These are phyloP conservation scores for Lamellibrachia luymesi DNA, from an alignment of 1,140 invertebrate species.

Conservation along the genomic window DNA sequence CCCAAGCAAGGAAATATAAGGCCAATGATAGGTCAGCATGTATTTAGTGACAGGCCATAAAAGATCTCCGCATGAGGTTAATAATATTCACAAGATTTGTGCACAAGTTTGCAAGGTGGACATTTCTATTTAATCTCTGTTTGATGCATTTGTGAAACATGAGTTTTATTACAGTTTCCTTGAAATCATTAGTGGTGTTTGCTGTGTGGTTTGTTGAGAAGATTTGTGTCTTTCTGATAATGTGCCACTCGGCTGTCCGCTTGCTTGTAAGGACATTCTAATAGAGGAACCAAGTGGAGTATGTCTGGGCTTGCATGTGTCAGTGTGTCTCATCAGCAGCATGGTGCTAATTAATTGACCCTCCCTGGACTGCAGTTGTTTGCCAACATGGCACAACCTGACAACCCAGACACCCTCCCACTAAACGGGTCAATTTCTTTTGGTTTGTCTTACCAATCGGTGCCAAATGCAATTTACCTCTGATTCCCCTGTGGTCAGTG, in stretches of 20 bases:
- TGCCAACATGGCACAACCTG: not conserved
- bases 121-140: not conserved
- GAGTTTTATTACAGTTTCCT: not conserved
- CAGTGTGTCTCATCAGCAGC: not conserved
- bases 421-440: not conserved
- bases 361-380: not conserved
- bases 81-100: not conserved
- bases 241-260: not conserved
- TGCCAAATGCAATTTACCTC: not conserved
- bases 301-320: not conserved
- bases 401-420: not conserved
- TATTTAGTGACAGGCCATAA: not conserved
- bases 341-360: not conserved
- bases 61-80: not conserved
- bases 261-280: not conserved
- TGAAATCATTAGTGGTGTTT: not conserved
- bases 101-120: not conserved
- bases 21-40: not conserved
- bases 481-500: not conserved
- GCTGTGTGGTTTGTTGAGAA: not conserved
- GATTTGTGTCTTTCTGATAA: not conserved
- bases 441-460: not conserved
- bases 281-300: not conserved
- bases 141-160: not conserved
- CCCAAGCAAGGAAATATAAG: not conserved